Evolutionary conservation across 2,888 invertebrate genomes (phyloP).

Genomic region (Aricia artaxerxes): DNA sequence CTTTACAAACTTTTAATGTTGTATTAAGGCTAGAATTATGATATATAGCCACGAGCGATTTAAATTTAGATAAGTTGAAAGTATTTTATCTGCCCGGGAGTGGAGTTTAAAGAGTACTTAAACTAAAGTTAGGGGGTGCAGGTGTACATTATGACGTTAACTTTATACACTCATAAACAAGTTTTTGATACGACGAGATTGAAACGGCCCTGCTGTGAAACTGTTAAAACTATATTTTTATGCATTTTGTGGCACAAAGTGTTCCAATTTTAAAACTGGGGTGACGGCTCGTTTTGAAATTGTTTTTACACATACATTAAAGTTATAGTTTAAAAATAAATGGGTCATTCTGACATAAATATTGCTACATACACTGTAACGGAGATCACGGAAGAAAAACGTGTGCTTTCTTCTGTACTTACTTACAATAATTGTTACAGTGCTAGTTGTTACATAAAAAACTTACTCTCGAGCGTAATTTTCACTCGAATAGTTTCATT

Average conservation of each 20-base stretch:
- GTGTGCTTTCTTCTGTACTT: too few relatives aligned
- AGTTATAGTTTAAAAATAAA: background rate
- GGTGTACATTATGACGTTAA: slow-evolving; percentile 29
- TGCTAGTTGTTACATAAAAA: too few relatives aligned
- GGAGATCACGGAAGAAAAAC: background rate
- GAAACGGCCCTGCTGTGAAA: slow-evolving; percentile 1
- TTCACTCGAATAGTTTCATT: background rate
- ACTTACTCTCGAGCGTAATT: background rate
- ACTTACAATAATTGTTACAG: too few relatives aligned
- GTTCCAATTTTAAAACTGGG: slow-evolving; percentile 20
- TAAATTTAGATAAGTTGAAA: slow-evolving; percentile 12
- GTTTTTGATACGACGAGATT: slow-evolving; percentile 24
- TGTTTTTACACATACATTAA: background rate
- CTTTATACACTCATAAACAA: slow-evolving; percentile 27
- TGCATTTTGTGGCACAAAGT: slow-evolving; percentile 21
- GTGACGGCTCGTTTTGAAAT: slow-evolving; percentile 8
- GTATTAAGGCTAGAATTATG: slow-evolving; percentile 1
- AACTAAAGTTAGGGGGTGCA: slow-evolving; percentile 17
- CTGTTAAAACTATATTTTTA: slow-evolving; percentile 26
- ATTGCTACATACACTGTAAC: background rate
- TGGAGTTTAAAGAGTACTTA: slow-evolving; percentile 26
- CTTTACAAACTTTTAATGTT: background rate
- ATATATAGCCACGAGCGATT: slow-evolving; percentile 3
- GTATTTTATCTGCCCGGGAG: slow-evolving; percentile 11
- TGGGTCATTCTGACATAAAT: background rate